Evolutionary conservation across 2,888 invertebrate species (phyloP), one percentile per base, ranked within the genome.

Genomic region (Ormyrus thymus): DNA sequence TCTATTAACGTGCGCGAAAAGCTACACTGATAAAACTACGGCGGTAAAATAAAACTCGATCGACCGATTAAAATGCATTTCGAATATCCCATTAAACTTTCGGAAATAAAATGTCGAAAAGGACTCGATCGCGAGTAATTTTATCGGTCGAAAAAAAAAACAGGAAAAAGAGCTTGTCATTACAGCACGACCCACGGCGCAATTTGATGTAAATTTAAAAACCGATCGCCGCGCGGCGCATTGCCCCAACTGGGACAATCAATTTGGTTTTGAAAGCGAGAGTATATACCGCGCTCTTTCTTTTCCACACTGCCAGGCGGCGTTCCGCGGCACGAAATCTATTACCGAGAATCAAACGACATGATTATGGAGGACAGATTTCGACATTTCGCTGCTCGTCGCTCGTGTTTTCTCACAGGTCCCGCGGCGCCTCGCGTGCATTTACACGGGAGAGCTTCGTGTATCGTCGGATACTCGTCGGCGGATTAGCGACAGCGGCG

Each of bases 311-410:
- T 11, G 5, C 72, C 55, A 29, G 29, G 1, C 29, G 3, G 15
- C 11, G n/a, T 43, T 55, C 29, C 29, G 48, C 43, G 43, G 50
- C 76, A 76, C 76, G 56, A 76, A 76, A 70, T 76, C 76, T 70
- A 76, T 70, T 70, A 70, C 62, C 56, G 62, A 8, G 59, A 75
- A 75, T 75, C 76, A 70, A 70, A 64, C 64, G 64, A 58, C 70
- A 61, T 56, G 62, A 76, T 74, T 65, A 58, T 55, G n/a, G 45
- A 56, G 51, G 48, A 64, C 10, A 58, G 61, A 76, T 76, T 70
- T 69, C 76, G 69, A 76, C 61, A 76, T 62, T 76, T 55, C 48
- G 55, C 13, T 55, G 45, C 43, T 59, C 62, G n/a, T 65, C 64
- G 5, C 29, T 29, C 72, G 58, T 61, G 50, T 75, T 74, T 50